Evolutionary conservation across 2,113 vertebrate species (phyloP).

Genomic region (Stegostoma tigrinum): DNA sequence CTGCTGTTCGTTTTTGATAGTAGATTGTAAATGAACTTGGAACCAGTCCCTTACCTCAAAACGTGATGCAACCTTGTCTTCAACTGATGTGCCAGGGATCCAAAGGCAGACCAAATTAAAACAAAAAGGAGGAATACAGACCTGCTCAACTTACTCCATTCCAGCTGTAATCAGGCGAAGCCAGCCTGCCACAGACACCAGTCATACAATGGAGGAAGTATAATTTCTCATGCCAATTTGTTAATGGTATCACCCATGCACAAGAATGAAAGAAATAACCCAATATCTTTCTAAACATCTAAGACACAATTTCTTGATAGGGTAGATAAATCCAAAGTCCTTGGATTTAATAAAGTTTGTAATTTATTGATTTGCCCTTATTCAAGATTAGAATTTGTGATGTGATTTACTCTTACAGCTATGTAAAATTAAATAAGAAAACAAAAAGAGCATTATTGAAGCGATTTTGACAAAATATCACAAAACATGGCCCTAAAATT

Average conservation of each 20-base stretch:
- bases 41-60: not conserved
- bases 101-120: not conserved
- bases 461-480: not conserved
- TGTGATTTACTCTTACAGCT: not conserved
- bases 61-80: not conserved
- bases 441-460: not conserved
- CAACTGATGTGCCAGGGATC: not conserved
- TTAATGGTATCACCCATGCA: not conserved
- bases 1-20: not conserved
- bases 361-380: not conserved
- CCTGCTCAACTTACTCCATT: not conserved
- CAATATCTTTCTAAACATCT: not conserved
- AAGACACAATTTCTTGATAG: not conserved
- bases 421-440: not conserved
- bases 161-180: not conserved
- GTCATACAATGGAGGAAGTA: not conserved
- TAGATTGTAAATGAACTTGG: not conserved
- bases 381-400: not conserved
- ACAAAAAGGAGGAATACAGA: not conserved
- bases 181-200: conserved; percentile 1
- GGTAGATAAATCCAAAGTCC: not conserved
- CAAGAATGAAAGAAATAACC: not conserved
- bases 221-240: not conserved
- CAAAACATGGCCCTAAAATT: not conserved
- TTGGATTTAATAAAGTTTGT: not conserved